Evolutionary conservation across 2,888 invertebrate species (phyloP).

Genomic region (Myathropa florea): DNA sequence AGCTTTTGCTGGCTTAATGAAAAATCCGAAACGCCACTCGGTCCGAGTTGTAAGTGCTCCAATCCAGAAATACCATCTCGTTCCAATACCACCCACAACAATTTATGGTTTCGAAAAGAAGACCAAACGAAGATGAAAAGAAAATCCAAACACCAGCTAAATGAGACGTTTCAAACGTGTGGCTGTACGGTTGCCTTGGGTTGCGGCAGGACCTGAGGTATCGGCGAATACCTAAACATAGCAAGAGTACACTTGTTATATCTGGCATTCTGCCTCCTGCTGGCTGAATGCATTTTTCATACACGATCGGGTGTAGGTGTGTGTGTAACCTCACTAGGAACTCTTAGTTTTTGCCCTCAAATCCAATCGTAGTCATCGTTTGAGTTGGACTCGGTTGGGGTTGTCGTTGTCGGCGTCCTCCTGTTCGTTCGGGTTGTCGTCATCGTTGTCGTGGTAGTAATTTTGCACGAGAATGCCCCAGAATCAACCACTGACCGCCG

Average conservation of each 20-base stretch:
- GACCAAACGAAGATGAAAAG: conserved; percentile 22
- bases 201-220: background rate
- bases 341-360: conserved; percentile 6
- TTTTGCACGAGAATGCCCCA: conserved; percentile 42
- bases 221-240: background rate
- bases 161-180: conserved; percentile 34
- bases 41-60: background rate
- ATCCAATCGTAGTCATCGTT: conserved; percentile 20
- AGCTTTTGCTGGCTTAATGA: background rate
- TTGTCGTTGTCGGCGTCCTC: background rate
- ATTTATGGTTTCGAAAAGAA: conserved; percentile 19
- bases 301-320: background rate
- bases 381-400: too few relatives aligned
- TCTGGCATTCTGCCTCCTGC: background rate
- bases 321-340: background rate
- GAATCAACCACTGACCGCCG: conserved; percentile 56
- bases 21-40: background rate
- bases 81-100: background rate
- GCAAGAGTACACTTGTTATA: conserved; percentile 1
- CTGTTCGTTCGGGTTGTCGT: conserved; percentile 40
- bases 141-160: conserved; percentile 34
- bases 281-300: conserved; percentile 46
- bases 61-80: too few relatives aligned
- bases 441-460: conserved; percentile 40
- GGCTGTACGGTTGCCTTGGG: background rate